Conservation (phyloP, 2,888 invertebrate genomes). For the Ethmia dodecea region DNA sequence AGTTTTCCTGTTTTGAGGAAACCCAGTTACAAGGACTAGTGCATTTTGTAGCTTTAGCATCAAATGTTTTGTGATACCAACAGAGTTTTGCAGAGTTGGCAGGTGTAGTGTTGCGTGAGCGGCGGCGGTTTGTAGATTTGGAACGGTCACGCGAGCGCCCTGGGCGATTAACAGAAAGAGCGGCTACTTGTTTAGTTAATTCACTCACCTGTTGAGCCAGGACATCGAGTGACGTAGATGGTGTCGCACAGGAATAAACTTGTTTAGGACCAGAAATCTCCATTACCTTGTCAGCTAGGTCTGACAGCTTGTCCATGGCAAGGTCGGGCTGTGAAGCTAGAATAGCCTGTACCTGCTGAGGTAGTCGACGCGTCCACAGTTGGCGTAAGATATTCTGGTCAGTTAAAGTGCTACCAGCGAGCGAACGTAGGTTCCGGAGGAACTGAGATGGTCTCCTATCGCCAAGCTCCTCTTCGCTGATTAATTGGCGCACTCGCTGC, state of each 20-base stretch:
- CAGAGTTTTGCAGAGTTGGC: not conserved
- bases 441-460: slow-evolving; percentile 10
- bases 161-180: not conserved
- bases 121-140: no score
- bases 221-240: not conserved
- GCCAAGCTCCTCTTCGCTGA: not conserved
- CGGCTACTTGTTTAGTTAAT: slow-evolving; percentile 1
- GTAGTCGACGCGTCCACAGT: slow-evolving; percentile 7
- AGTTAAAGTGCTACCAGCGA: slow-evolving; percentile 2
- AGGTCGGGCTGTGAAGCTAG: not conserved
- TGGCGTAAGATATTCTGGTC: slow-evolving; percentile 6
- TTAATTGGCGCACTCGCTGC: not conserved
- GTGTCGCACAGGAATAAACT: not conserved
- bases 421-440: slow-evolving; percentile 10
- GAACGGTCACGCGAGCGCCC: not conserved
- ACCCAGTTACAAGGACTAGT: slow-evolving; percentile 6
- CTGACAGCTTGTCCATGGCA: slow-evolving; percentile 8
- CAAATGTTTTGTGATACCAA: slow-evolving; percentile 10
- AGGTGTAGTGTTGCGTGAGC: not conserved
- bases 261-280: not conserved
- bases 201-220: not conserved
- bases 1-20: slow-evolving; percentile 6
- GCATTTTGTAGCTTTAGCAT: slow-evolving; percentile 6
- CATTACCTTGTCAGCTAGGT: slow-evolving; percentile 7
- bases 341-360: slow-evolving; percentile 6